Evolutionary conservation across 2,888 invertebrate genomes (phyloP), one percentile per base, ranked within the genome.

Genomic region (Lycocerus yunnanus): DNA sequence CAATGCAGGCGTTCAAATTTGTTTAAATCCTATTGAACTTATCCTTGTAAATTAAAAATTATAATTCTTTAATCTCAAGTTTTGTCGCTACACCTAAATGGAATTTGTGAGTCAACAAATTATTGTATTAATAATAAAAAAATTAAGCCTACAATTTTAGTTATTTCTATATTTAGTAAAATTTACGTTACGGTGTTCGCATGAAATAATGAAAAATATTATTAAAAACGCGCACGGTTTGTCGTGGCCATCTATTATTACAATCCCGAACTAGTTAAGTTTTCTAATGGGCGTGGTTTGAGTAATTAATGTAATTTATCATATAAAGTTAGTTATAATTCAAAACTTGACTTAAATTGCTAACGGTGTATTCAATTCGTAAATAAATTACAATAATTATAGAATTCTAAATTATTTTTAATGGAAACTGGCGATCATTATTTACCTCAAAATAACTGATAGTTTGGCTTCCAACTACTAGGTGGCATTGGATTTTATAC

Each of bases 401-500:
- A 43, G 43, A n/a, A 8, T 43, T 43, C 43, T 43, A n/a, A 43
- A 20, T 18, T 8, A 14, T 16, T 63, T 13, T n/a, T 63, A 18
- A 63, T 63, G 61, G 66, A 66, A 27, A 66, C 43, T 66, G 3
- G 27, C 15, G 13, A 15, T 66, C 27, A 24, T 66, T 66, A 58
- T 59, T 59, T 6, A 59, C 15, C 21, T 68, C 13, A 15, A 24
- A 27, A 24, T 69, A 59, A 18, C 58, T 76, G 71, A 76, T 76
- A 85, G 85, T 86, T 84, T 79, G 81, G 83, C 84, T 80, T 81
- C 82, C 83, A 82, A 82, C 84, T 82, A 82, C 81, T 86, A 86
- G 86, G 82, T 86, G 87, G 87, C 86, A 82, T 77, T 72, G 69
- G 73, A 72, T 72, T 66, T 67, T 72, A 61, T 65, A 43, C 43